Percentiles rank a stretch among this genome's conserved stretches.
These are phyloP conservation scores for Capreolus pygargus DNA, from an alignment of 2,113 vertebrate genomes.

Conservation along the genomic window DNA sequence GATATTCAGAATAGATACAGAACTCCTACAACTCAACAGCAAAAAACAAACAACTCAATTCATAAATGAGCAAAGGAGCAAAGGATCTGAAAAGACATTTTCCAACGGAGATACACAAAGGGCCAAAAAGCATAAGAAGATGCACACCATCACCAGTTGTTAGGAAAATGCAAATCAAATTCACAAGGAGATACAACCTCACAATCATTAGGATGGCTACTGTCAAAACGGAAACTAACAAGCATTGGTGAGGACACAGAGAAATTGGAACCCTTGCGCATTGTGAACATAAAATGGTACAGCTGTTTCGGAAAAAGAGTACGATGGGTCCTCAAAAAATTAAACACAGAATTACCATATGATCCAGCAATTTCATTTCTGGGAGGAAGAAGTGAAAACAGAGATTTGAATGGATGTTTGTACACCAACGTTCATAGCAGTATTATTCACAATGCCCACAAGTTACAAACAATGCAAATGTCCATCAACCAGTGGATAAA, in stretches of 20 bases:
- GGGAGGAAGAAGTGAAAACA: not conserved
- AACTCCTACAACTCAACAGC: not conserved
- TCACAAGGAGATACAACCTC: not conserved
- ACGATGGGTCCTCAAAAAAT: not conserved
- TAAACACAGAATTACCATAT: not conserved
- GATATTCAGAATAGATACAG: not conserved
- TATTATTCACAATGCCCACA: not conserved
- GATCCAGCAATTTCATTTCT: not conserved
- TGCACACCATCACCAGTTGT: accelerated
- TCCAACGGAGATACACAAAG: not conserved
- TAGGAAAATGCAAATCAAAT: not conserved
- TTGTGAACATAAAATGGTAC: not conserved
- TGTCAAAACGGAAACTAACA: not conserved
- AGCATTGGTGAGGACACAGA: not conserved
- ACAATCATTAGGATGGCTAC: not conserved
- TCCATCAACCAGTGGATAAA: not conserved
- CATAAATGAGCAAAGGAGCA: not conserved
- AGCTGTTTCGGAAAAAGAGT: not conserved
- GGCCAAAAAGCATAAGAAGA: not conserved
- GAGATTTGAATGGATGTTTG: not conserved
- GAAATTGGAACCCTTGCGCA: not conserved
- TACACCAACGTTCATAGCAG: not conserved
- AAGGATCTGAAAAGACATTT: not conserved
- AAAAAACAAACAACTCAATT: not conserved
- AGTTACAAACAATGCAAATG: not conserved